Evolutionary conservation across 2,113 vertebrate species (phyloP).

Genomic region (Artemisiospiza belli): DNA sequence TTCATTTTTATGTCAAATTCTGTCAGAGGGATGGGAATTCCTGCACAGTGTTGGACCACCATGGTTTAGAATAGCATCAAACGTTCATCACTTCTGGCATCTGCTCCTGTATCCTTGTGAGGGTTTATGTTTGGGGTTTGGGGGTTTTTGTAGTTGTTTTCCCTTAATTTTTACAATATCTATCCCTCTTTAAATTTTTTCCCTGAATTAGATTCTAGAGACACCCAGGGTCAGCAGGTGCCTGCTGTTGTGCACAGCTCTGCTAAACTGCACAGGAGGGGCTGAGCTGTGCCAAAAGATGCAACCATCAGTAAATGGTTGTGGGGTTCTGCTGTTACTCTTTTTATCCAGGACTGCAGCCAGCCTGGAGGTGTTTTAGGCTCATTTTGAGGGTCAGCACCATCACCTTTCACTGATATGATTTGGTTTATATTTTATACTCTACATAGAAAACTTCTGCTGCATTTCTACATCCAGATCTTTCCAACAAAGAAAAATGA

Average conservation of each 20-base stretch:
- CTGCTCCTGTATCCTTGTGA: not conserved
- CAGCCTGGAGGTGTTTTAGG: not conserved
- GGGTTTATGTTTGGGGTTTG: not conserved
- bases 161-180: not conserved
- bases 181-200: not conserved
- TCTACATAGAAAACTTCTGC: not conserved
- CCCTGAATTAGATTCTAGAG: not conserved
- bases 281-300: not conserved
- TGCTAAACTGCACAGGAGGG: not conserved
- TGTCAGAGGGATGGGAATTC: not conserved
- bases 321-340: not conserved
- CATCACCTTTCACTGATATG: not conserved
- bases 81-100: not conserved
- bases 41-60: not conserved
- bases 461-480: not conserved
- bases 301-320: not conserved
- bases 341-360: not conserved
- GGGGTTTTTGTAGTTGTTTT: rapidly evolving
- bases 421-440: not conserved
- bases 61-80: not conserved
- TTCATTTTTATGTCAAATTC: not conserved
- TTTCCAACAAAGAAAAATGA: not conserved
- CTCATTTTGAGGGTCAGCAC: not conserved
- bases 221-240: not conserved
- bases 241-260: not conserved